Conservation (phyloP, 2,797 vertebrate genomes). For the Loris lydekkerianus region DNA sequence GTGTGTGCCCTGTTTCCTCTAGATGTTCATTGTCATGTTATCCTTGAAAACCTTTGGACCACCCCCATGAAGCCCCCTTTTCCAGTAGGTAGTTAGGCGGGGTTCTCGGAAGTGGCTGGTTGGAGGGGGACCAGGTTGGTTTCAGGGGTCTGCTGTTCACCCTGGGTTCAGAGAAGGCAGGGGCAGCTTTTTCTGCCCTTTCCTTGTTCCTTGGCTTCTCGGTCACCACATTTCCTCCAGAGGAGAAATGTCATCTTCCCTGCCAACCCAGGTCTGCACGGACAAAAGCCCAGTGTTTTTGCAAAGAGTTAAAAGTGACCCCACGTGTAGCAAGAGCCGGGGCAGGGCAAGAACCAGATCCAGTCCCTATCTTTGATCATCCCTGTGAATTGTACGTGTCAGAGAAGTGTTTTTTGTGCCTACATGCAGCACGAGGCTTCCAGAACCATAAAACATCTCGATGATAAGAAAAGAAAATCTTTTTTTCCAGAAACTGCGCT, state of each 20-base stretch:
- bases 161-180: neutral
- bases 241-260: slow-evolving; percentile 73
- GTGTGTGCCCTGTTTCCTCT: too few relatives aligned
- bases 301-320: slow-evolving; percentile 66
- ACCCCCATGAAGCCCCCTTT: neutral
- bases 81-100: neutral
- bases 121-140: neutral
- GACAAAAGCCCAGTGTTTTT: slow-evolving; percentile 73
- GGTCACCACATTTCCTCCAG: slow-evolving; percentile 47
- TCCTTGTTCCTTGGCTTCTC: slow-evolving; percentile 58
- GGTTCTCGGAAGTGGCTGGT: neutral
- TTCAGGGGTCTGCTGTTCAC: neutral
- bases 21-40: neutral
- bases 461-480: neutral
- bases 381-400: slow-evolving; percentile 63
- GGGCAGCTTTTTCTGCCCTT: slow-evolving; percentile 64
- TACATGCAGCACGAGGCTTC: slow-evolving; percentile 77
- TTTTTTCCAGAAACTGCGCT: slow-evolving; percentile 82
- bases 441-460: slow-evolving; percentile 40
- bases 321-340: slow-evolving; percentile 69
- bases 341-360: slow-evolving; percentile 70
- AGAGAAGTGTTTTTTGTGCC: slow-evolving; percentile 73
- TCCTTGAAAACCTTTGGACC: neutral
- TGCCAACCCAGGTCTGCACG: slow-evolving; percentile 57
- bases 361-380: slow-evolving; percentile 71